These are phyloP conservation scores for Pseudochirops corinnae DNA, from an alignment of 2,797 vertebrate species.

Conservation along the genomic window DNA sequence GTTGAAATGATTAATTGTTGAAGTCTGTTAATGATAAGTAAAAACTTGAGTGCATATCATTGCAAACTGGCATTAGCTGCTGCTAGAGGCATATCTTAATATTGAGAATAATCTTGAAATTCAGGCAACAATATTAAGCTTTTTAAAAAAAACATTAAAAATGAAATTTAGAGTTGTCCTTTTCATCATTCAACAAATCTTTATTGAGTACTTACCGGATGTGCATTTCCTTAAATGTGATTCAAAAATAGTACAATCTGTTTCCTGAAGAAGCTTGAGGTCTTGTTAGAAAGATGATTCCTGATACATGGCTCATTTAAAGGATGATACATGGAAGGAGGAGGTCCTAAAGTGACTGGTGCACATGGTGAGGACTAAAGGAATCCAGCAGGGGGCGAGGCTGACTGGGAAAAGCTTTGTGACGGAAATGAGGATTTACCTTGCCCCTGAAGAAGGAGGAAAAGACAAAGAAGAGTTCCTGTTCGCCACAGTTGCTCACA, in stretches of 20 bases:
- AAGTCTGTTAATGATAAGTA: neutral
- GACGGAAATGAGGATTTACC: neutral
- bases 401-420: neutral
- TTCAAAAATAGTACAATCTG: neutral
- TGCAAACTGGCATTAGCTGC: neutral
- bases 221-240: neutral
- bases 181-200: neutral
- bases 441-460: neutral
- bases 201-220: neutral
- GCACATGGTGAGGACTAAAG: neutral
- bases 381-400: neutral
- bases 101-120: neutral
- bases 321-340: neutral
- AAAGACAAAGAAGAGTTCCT: neutral
- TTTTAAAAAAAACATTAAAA: neutral
- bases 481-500: neutral
- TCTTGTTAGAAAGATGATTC: neutral
- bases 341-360: neutral
- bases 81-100: neutral
- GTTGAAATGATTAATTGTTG: neutral
- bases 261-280: neutral
- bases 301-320: neutral
- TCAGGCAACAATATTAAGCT: neutral
- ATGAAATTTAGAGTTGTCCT: neutral
- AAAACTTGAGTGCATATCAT: neutral